Evolutionary conservation across 1,140 invertebrate genomes (phyloP), one percentile per base, ranked within the genome.

Genomic region (Telenomus remus): DNA sequence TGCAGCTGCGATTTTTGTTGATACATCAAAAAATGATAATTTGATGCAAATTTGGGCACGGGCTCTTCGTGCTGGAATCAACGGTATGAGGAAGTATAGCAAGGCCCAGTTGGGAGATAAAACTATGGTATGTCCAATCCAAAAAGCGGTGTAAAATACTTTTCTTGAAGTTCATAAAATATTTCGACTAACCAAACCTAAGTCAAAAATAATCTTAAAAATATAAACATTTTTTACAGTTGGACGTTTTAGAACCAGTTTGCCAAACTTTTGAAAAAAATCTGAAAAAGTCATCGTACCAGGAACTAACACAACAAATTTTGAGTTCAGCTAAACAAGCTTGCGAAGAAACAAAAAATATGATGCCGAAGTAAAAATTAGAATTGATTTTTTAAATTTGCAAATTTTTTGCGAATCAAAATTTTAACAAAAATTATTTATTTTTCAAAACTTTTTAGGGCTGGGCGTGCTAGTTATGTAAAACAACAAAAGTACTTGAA

Each of bases 41-140:
- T 74, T 66, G 72, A 15, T 19, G 4, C 0, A 64, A 64, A 51
- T 80, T 1, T 93, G 92, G 92, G 64, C 85, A 8, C 12, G 78
- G 13, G 88, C 89, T 0, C 89, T 90, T 81, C 79, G 86, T 56
- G 82, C 78, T 10, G 91, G 90, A 1, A 86, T 93, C 43, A 78
- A 89, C 33, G 89, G 90, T 0, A 89, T 95, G 6, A 88, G 89
- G 56, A 93, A 92, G 78, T 95, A 95, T 82, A 93, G 94, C 11
- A 91, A 92, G 65, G 94, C 94, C 0, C 89, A 90, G 70, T 87
- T 91, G 8, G 94, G 94, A 0, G 93, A 95, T 81, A 89, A 94
- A 79, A 95, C 95, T 35, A 93, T 96, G 93, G 91, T 94, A 77
- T 85, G 82, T 79, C 63, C 42, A 76, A 85, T 44, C 13, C 11